Evolutionary conservation across 1,140 invertebrate genomes (phyloP).

Genomic region (Diachasma alloeum): DNA sequence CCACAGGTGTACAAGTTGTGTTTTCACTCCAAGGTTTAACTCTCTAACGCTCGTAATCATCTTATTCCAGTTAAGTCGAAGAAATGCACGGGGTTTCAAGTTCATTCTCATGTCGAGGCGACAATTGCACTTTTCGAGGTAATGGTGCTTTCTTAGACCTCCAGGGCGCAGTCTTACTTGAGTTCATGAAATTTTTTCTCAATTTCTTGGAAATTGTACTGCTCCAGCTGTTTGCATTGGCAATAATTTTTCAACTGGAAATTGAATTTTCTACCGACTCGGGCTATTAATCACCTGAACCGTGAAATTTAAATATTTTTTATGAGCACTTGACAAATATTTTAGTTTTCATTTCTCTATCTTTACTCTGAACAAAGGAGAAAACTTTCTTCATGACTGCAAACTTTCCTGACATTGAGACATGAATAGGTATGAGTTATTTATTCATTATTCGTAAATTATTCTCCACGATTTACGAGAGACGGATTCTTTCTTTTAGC

Average conservation of each 20-base stretch:
- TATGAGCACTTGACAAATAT: neutral
- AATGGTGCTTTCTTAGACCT: too few species aligned
- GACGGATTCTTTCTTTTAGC: neutral
- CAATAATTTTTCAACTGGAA: too few species aligned
- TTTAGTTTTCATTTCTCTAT: neutral
- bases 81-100: too few species aligned
- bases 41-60: neutral
- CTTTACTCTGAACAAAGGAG: neutral
- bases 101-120: too few species aligned
- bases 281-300: neutral
- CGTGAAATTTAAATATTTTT: neutral
- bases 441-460: neutral
- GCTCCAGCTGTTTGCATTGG: too few species aligned
- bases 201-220: too few species aligned
- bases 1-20: neutral
- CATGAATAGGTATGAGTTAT: neutral
- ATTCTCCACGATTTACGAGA: too few species aligned
- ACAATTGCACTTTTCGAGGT: too few species aligned
- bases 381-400: neutral
- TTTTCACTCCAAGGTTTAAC: neutral
- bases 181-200: too few species aligned
- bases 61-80: neutral
- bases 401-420: neutral
- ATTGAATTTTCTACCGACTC: too few species aligned
- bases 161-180: too few species aligned